Evolutionary conservation across 2,113 vertebrate genomes (phyloP), one percentile per base, ranked within the genome.

Genomic region (Cottus gobio): DNA sequence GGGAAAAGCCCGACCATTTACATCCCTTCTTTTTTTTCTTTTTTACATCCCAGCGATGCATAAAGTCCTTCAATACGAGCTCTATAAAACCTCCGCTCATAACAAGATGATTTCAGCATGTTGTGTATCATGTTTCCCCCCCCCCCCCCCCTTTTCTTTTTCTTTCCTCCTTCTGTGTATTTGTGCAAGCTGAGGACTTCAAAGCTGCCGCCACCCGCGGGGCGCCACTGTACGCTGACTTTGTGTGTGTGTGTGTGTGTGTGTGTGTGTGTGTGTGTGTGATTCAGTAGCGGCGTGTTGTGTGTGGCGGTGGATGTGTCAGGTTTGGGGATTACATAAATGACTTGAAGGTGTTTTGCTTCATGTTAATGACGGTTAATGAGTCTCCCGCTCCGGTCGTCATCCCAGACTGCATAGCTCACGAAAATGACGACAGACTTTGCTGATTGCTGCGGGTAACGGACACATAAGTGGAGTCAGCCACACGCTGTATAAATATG

Each of bases 151-250:
- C 16, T 69, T 42, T 61, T 60, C 57, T 64, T 61, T 20, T 13
- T 30, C 12, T 20, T 13, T 30, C 12, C 3, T 50, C 22, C 30
- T 42, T 63, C 42, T 50, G 61, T 82, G 70, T 82, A 62, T 81
- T 82, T 77, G 75, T 83, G 67, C 78, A 77, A 62, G 37, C 42
- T 62, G 85, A 79, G 28, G 61, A 82, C 82, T 87, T 90, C 89
- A 90, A 90, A 91, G 90, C 79, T 5, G 58, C 48, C 7, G 18
- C 50, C 31, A 54, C 42, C 79, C 84, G 56, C 9, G 1, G 71
- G 77, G 69, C 82, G 79, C 73, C 70, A 31, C 63, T 52, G 78
- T 52, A 39, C 36, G 54, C 63, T 83, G 66, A 79, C 71, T 85
- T 15, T 74, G 30, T 78, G 18, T 64, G n/a, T n/a, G 52, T 63